A percentile compares a stretch with the other conserved stretches of the same genome.
Conservation (phyloP, 2,797 vertebrate genomes). For the Clamator glandarius region DNA sequence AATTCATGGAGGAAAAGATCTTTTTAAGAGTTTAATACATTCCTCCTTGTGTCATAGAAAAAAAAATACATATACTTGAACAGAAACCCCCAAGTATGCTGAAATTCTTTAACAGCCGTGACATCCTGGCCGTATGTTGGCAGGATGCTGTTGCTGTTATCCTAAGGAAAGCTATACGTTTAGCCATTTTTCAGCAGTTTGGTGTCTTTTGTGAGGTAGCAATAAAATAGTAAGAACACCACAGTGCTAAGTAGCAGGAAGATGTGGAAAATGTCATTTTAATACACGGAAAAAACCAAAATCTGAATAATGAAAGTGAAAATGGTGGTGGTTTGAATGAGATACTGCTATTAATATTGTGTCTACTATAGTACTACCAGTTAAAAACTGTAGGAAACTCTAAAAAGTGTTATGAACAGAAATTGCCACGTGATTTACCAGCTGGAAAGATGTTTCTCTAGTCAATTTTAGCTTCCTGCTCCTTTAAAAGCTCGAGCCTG, state of each 20-base stretch:
- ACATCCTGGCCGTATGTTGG: background rate
- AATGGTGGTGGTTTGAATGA: background rate
- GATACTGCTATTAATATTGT: background rate
- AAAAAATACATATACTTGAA: background rate
- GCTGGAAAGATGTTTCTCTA: background rate
- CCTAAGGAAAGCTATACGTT: constrained; percentile 3
- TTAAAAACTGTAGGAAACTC: background rate
- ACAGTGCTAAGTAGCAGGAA: background rate
- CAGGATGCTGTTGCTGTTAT: background rate
- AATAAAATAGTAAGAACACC: constrained; percentile 37
- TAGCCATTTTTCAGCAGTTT: background rate
- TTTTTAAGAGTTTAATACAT: background rate
- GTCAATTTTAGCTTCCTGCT: background rate
- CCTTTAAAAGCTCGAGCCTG: background rate
- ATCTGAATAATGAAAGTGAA: background rate
- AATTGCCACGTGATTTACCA: background rate
- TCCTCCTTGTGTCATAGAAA: background rate
- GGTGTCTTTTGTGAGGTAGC: background rate
- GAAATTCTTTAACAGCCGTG: background rate
- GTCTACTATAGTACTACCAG: background rate
- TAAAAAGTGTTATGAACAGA: background rate
- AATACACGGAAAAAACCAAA: background rate
- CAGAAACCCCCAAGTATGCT: background rate
- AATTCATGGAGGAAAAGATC: background rate
- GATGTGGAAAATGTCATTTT: constrained; percentile 45